Evolutionary conservation across 1,140 invertebrate genomes (phyloP).

Genomic region (Panagrolaimus sp.): DNA sequence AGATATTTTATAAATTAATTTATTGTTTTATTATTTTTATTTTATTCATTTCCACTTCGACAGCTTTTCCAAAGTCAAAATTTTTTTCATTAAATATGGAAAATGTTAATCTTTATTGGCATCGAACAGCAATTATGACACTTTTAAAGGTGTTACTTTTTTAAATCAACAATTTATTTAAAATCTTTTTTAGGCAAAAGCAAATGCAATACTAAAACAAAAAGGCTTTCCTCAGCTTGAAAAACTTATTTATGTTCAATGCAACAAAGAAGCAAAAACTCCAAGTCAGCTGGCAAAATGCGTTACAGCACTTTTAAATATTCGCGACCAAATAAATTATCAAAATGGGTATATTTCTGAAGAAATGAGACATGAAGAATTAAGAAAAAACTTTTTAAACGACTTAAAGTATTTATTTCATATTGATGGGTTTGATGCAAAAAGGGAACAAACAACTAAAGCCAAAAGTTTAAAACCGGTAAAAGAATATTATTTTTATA

Average conservation of each 20-base stretch:
- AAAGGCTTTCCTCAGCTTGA: conserved; percentile 5
- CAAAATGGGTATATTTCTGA: not conserved
- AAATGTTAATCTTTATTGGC: conserved; percentile 1
- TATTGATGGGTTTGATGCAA: not conserved
- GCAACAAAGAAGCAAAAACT: conserved; percentile 17
- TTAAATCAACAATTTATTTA: not conserved
- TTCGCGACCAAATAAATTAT: conserved; percentile 14
- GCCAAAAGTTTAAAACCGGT: not conserved
- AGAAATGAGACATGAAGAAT: not conserved
- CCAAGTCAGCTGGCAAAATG: conserved; percentile 11
- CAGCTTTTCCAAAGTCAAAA: no score
- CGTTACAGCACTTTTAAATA: conserved; percentile 13
- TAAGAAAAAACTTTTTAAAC: not conserved
- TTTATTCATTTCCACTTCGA: no score
- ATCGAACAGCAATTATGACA: conserved; percentile 1
- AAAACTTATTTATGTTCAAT: conserved; percentile 13
- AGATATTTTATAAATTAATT: no score
- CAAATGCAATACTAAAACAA: conserved; percentile 4
- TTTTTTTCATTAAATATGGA: conserved; percentile 3
- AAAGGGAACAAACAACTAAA: not conserved
- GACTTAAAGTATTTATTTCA: not conserved
- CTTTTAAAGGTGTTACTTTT: not conserved
- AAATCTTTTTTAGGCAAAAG: conserved; percentile 15
- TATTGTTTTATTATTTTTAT: no score
- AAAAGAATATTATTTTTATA: not conserved